Base-by-base conservation (phyloP, 2,888 invertebrate species). In the Xestia sexstrigata region DNA sequence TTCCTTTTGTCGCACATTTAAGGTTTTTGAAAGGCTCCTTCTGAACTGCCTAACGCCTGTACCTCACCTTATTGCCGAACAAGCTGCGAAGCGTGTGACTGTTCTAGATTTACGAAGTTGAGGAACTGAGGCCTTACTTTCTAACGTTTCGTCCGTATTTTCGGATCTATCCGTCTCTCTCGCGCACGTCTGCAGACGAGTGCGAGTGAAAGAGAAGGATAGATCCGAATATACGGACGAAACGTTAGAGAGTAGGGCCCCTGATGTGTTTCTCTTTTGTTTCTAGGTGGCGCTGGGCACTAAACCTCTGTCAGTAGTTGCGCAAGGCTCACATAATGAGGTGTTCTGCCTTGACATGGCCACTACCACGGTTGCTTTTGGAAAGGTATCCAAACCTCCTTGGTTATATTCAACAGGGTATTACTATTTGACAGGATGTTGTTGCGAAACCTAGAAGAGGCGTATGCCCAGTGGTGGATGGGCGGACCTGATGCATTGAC, bases 341-440 rank as follows among this genome's bases (percentile, higher is more conserved):
- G 96, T 97, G 49, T 99, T 99, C 93, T 97, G 98, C 11, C 95
- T 99, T 76, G 99, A 99, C 92, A 99, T 99, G 99, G 99, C 99
- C 0, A 99, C 99, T 0, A 98, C 99, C 0, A 98, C 99, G 0
- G 99, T 99, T 0, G 99, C 99, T 6, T 97, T 99, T 35, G 99
- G 99, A 65, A 99, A 99, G 97, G 98, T 98, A 93, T 4, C 23
- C n/a, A 35, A 35, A 15, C 20, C 13, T 35, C 23, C 15, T 68
- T 68, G 30, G 17, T 17, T 62, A 20, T 35, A 62, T 23, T 20
- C 9, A 20, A 62, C 26, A 62, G 60, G 20, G 30, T 62, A 62
- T 20, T 58, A 26, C 9, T 55, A n/a, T 55, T 26, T 26, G 26
- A 13, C 26, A n/a, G 26, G n/a, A n/a, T 52, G 11, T 11, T n/a